Evolutionary conservation across 2,797 vertebrate genomes (phyloP).

Genomic region (Liparis tanakae): DNA sequence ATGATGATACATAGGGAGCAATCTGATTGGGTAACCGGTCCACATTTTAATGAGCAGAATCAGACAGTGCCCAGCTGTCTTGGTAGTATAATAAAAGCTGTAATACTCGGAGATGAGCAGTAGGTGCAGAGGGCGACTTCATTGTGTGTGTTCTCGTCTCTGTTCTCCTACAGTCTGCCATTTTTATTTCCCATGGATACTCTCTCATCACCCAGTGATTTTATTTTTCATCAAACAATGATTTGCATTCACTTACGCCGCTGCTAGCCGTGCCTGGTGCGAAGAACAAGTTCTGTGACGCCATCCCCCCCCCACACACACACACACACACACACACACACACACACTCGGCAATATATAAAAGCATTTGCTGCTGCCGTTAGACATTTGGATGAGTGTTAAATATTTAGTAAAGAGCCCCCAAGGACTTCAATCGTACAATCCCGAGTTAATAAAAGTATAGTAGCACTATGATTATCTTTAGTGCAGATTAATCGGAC

Average conservation of each 20-base stretch:
- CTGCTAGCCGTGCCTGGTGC: conserved; percentile 7
- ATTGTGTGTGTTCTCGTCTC: conserved; percentile 6
- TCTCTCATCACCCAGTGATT: conserved; percentile 3
- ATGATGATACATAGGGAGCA: conserved; percentile 42
- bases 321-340: no score
- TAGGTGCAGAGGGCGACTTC: conserved; percentile 19
- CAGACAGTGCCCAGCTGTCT: conserved; percentile 40
- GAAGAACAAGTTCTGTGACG: conserved; percentile 7
- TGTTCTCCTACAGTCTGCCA: conserved; percentile 11
- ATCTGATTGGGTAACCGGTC: conserved; percentile 34
- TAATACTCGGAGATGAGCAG: conserved; percentile 33
- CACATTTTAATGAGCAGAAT: conserved; percentile 18
- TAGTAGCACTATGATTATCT: neutral
- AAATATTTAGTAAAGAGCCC: conserved; percentile 2
- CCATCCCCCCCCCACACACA: neutral
- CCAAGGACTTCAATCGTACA: neutral
- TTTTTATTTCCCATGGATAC: conserved; percentile 4
- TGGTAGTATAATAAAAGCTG: conserved; percentile 52
- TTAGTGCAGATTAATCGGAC: neutral
- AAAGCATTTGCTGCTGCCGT: conserved; percentile 1
- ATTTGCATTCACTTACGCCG: neutral
- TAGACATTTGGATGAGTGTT: neutral
- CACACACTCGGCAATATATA: conserved; percentile 1
- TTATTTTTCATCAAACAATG: conserved; percentile 23
- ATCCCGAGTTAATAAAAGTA: neutral